A percentile compares a stretch with the other conserved stretches of the same genome.
Evolutionary conservation across 2,888 invertebrate species (phyloP).

Genomic region (Orgyia antiqua): DNA sequence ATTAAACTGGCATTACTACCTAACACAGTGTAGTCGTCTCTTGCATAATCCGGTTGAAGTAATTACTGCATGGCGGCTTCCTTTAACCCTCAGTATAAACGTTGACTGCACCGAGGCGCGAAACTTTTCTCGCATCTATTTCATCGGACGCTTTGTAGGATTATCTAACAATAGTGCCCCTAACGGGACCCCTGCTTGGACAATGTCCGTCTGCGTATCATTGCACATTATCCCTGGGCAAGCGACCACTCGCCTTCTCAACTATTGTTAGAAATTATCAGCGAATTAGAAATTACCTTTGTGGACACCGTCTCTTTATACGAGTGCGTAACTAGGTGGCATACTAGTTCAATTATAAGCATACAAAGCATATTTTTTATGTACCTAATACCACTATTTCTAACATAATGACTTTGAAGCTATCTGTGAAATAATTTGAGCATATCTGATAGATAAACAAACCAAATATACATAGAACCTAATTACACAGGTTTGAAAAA

Average conservation of each 20-base stretch:
- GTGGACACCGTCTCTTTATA: slow-evolving; percentile 45
- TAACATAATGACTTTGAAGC: too few relatives aligned
- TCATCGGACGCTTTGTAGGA: slow-evolving; percentile 65
- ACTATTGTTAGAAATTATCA: slow-evolving; percentile 68
- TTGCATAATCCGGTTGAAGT: slow-evolving; percentile 61
- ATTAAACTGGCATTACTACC: slow-evolving; percentile 45
- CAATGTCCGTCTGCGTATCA: slow-evolving; percentile 63
- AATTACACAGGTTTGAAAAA: slow-evolving; percentile 62
- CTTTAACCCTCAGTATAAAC: slow-evolving; percentile 52
- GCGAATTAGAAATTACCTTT: slow-evolving; percentile 67
- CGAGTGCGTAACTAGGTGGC: slow-evolving; percentile 74
- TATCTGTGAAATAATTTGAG: slow-evolving; percentile 33
- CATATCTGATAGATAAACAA: slow-evolving; percentile 54
- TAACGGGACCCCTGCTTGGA: slow-evolving; percentile 57
- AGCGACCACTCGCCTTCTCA: slow-evolving; percentile 46
- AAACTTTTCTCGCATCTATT: slow-evolving; percentile 61
- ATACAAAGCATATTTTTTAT: slow-evolving; percentile 25
- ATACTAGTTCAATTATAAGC: slow-evolving; percentile 38
- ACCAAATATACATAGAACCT: slow-evolving; percentile 58
- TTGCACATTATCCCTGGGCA: slow-evolving; percentile 65
- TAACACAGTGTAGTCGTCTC: slow-evolving; percentile 49
- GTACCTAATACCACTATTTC: too few relatives aligned
- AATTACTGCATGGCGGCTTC: slow-evolving; percentile 55
- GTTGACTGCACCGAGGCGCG: slow-evolving; percentile 70
- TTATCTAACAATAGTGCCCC: slow-evolving; percentile 62